phyloP scores from a whole-genome alignment of 1,140 invertebrate genomes.

The Drosophila micromelanica region DNA sequence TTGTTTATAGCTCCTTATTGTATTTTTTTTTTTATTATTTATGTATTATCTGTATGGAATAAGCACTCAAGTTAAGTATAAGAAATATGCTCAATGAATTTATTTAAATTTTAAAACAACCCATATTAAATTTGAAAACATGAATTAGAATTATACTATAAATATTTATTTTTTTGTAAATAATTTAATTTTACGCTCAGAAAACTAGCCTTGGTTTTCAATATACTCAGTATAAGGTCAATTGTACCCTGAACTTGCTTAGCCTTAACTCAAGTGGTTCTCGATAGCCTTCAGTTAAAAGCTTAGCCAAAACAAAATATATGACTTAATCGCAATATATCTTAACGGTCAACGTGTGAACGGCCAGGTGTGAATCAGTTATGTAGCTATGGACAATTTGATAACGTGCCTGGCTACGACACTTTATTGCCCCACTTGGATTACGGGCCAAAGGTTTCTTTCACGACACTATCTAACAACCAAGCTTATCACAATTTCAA shows the following conservation, averaged over 20 bases:
- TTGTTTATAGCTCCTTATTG: no score
- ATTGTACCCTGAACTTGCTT: neutral
- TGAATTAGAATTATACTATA: no score
- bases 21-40: neutral
- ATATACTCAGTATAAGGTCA: no score
- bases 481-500: conserved; percentile 1
- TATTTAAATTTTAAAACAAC: no score
- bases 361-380: neutral
- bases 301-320: neutral
- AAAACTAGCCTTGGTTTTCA: no score
- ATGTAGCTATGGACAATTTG: neutral
- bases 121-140: no score
- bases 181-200: no score
- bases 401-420: neutral
- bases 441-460: neutral
- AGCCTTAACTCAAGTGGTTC: neutral
- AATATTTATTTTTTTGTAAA: no score
- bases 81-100: neutral
- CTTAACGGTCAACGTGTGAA: neutral
- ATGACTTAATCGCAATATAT: neutral
- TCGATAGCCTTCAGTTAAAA: neutral
- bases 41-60: neutral
- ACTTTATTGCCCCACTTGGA: neutral
- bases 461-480: neutral
- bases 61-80: neutral